phyloP scores from a whole-genome alignment of 2,888 invertebrate species.

The Drosophila subsilvestris region DNA sequence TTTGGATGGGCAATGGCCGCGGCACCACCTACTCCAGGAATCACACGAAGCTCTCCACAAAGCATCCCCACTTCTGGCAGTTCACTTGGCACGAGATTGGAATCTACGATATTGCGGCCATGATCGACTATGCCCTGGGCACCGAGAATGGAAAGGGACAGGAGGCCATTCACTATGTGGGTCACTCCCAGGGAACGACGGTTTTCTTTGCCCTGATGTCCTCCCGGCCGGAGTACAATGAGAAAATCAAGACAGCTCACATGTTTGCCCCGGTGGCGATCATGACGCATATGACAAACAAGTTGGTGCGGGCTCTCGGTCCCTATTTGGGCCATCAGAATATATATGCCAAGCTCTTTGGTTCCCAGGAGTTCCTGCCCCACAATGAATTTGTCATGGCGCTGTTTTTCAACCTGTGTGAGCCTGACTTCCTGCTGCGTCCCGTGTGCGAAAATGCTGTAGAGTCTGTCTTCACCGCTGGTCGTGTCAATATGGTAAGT shows the following conservation, averaged over 20 bases:
- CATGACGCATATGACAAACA: conserved; percentile 85
- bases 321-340: conserved; percentile 74
- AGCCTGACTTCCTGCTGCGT: conserved; percentile 46
- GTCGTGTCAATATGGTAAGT: conserved; percentile 58
- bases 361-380: conserved; percentile 87
- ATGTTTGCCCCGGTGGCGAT: conserved; percentile 80
- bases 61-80: conserved; percentile 67
- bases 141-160: conserved; percentile 63
- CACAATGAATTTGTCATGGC: conserved; percentile 84
- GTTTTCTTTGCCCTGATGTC: conserved; percentile 74
- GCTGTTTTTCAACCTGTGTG: conserved; percentile 85
- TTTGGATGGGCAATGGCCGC: conserved; percentile 81
- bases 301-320: conserved; percentile 82
- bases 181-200: conserved; percentile 81
- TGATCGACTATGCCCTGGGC: conserved; percentile 73
- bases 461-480: conserved; percentile 85
- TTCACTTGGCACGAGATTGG: conserved; percentile 95
- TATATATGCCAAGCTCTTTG: conserved; percentile 59
- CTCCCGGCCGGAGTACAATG: conserved; percentile 73
- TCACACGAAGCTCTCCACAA: conserved; percentile 52
- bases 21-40: conserved; percentile 73
- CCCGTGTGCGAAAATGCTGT: conserved; percentile 86
- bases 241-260: conserved; percentile 77
- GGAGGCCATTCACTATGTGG: conserved; percentile 76
- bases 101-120: conserved; percentile 84